Conservation (phyloP, 1,140 invertebrate genomes). For the Pristionchus pacificus region DNA sequence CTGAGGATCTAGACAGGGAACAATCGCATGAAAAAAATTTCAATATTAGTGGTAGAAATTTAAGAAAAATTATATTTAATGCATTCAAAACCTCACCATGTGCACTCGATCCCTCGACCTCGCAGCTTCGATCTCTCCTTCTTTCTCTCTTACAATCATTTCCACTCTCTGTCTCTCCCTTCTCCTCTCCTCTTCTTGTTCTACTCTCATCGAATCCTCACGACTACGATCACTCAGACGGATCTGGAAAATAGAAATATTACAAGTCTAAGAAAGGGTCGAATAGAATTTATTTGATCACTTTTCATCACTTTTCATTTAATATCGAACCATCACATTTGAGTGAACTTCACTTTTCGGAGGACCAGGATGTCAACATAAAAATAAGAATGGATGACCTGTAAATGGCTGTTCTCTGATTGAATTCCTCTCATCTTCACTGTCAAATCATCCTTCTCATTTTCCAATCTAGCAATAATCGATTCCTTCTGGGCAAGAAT, state of each 20-base stretch:
- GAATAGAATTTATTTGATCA: no score
- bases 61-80: no score
- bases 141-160: background rate
- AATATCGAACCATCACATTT: no score
- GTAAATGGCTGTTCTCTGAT: background rate
- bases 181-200: background rate
- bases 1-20: no score
- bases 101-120: background rate
- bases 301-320: no score
- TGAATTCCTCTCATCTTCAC: background rate
- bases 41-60: no score
- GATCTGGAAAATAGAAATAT: background rate
- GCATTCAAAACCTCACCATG: background rate
- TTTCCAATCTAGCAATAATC: background rate
- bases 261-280: background rate
- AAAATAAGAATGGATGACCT: no score
- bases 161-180: background rate
- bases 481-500: background rate
- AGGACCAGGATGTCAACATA: no score
- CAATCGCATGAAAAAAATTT: no score
- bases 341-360: no score
- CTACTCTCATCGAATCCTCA: background rate
- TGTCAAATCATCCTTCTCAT: background rate
- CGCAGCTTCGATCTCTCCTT: background rate
- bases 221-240: background rate